Evolutionary conservation across 2,113 vertebrate species (phyloP).

Genomic region (Trogon melanurus): DNA sequence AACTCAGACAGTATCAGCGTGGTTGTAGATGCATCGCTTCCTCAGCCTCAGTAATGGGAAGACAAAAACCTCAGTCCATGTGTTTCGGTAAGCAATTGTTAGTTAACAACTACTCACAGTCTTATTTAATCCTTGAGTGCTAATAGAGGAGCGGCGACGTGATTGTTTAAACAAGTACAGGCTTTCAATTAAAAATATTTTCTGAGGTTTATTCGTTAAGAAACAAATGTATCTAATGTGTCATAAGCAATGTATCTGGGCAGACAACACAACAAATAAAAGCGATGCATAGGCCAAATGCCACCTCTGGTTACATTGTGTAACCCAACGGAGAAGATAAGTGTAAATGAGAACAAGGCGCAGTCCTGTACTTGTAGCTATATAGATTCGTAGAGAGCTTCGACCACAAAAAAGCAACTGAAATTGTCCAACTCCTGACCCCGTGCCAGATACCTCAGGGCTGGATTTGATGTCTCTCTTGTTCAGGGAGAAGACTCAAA

Average conservation of each 20-base stretch:
- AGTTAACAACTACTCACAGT: slow-evolving; percentile 27
- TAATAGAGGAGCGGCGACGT: neutral
- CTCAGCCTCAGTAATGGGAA: slow-evolving; percentile 40
- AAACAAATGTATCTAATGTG: neutral
- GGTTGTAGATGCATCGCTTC: neutral
- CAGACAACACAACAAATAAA: neutral
- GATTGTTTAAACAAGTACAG: slow-evolving; percentile 16
- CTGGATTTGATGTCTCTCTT: neutral
- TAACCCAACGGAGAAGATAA: slow-evolving; percentile 4
- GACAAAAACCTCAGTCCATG: slow-evolving; percentile 22
- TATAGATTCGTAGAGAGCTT: slow-evolving; percentile 19
- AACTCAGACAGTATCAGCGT: neutral
- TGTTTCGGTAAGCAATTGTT: slow-evolving; percentile 40
- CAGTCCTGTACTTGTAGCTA: neutral
- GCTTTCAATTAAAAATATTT: slow-evolving; percentile 3
- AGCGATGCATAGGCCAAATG: neutral
- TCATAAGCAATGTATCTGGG: slow-evolving; percentile 15
- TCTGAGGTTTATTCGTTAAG: slow-evolving; percentile 41
- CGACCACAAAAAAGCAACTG: slow-evolving; percentile 38
- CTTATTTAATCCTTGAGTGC: slow-evolving; percentile 30
- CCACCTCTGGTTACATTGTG: slow-evolving; percentile 42
- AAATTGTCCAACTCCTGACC: slow-evolving; percentile 13
- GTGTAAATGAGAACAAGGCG: slow-evolving; percentile 44
- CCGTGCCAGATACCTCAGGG: slow-evolving; percentile 11
- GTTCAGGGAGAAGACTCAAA: slow-evolving; percentile 4